Evolutionary conservation across 2,113 vertebrate genomes (phyloP).

Genomic region (Candoia aspera): DNA sequence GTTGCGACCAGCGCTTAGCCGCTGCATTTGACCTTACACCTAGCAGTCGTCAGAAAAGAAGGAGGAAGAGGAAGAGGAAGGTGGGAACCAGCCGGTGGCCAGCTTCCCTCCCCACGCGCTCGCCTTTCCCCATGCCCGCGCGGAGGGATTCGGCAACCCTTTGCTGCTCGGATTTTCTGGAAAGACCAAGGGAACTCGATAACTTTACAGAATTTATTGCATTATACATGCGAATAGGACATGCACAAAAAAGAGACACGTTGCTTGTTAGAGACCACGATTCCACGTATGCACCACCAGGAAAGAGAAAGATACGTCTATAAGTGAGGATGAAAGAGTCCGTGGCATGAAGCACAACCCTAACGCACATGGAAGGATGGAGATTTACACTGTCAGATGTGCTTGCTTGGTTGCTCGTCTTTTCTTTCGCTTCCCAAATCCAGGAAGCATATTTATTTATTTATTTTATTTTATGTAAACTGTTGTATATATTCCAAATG

Average conservation of each 20-base stretch:
- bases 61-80: background rate
- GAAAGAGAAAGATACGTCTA: conserved; percentile 68
- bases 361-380: conserved; percentile 73
- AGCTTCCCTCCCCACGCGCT: background rate
- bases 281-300: conserved; percentile 82
- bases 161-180: conserved; percentile 46
- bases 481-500: conserved; percentile 75
- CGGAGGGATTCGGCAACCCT: background rate
- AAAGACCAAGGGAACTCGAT: conserved; percentile 74
- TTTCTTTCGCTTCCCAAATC: conserved; percentile 40
- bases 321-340: conserved; percentile 74
- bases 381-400: conserved; percentile 82
- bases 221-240: conserved; percentile 96
- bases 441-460: background rate
- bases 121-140: background rate
- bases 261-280: conserved; percentile 78
- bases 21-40: conserved; percentile 47
- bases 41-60: conserved; percentile 29
- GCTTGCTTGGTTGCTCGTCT: conserved; percentile 67
- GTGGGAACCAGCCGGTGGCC: background rate
- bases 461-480: conserved; percentile 45
- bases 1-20: conserved; percentile 43
- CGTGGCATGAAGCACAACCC: conserved; percentile 77
- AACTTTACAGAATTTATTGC: conserved; percentile 93
- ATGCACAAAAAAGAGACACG: conserved; percentile 85